phyloP scores from a whole-genome alignment of 2,888 invertebrate genomes.

The Troglohyphantes excavatus region DNA sequence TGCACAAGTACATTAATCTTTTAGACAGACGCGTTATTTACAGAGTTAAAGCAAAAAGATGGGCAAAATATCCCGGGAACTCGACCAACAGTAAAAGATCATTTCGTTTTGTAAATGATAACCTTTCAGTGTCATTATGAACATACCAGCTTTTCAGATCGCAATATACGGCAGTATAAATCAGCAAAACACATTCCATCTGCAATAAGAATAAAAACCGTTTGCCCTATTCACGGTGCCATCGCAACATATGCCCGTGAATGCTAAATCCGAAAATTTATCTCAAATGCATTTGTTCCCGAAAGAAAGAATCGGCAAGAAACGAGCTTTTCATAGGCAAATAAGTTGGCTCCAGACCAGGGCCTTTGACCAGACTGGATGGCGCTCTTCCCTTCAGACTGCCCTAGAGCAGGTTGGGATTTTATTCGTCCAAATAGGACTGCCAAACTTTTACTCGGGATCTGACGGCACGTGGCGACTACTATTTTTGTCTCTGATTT shows the following conservation, averaged over 20 bases:
- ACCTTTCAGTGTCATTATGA: no score
- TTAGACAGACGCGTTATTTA: no score
- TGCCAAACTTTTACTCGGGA: neutral
- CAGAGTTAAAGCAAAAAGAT: no score
- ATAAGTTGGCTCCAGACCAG: conserved; percentile 51
- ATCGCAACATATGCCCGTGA: neutral
- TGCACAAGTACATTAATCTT: no score
- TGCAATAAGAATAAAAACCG: neutral
- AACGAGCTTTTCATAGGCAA: no score
- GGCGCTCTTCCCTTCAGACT: conserved; percentile 43
- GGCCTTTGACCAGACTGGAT: conserved; percentile 57
- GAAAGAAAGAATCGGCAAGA: conserved; percentile 4
- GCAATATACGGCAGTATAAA: no score
- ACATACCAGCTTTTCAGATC: no score
- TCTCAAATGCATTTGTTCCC: neutral
- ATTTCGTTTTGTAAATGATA: no score
- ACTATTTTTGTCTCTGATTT: neutral
- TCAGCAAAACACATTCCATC: neutral
- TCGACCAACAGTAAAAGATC: no score
- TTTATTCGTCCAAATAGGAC: conserved; percentile 7
- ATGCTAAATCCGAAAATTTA: neutral
- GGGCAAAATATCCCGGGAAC: no score
- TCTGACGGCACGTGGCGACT: neutral
- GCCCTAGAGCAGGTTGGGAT: conserved; percentile 27
- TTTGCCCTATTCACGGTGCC: neutral